Evolutionary conservation across 2,797 vertebrate species (phyloP).

Genomic region (Helostoma temminkii): DNA sequence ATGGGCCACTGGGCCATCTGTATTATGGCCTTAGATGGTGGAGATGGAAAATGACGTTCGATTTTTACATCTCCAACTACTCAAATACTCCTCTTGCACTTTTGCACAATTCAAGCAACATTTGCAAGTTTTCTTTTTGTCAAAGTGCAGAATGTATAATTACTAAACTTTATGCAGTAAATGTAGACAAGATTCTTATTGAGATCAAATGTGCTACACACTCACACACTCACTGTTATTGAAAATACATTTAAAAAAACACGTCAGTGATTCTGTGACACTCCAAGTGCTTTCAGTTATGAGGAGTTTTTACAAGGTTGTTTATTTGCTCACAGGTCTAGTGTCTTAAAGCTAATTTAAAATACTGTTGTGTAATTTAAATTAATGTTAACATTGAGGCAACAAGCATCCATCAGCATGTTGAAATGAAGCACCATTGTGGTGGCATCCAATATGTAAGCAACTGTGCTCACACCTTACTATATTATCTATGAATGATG

Average conservation of each 20-base stretch:
- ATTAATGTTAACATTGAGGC: no score
- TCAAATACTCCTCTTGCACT: constrained; percentile 35
- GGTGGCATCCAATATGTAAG: no score
- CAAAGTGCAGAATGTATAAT: neutral
- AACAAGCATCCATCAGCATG: no score
- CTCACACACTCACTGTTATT: neutral
- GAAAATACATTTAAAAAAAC: neutral
- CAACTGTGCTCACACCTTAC: no score
- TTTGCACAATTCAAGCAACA: constrained; percentile 45
- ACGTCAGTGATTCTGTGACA: neutral
- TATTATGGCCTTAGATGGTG: constrained; percentile 83
- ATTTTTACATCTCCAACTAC: constrained; percentile 38
- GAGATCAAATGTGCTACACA: no score
- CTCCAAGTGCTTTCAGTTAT: no score
- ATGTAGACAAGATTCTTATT: neutral
- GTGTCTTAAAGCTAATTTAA: no score
- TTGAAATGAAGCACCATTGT: no score
- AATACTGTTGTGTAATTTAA: no score
- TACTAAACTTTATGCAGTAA: neutral
- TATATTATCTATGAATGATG: no score
- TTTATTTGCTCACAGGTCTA: no score
- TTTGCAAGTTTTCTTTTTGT: constrained; percentile 20
- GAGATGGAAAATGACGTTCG: constrained; percentile 54
- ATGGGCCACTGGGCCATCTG: constrained; percentile 70
- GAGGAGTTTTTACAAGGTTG: no score